Conservation (phyloP, 2,113 vertebrate genomes). For the Nicator chloris region DNA sequence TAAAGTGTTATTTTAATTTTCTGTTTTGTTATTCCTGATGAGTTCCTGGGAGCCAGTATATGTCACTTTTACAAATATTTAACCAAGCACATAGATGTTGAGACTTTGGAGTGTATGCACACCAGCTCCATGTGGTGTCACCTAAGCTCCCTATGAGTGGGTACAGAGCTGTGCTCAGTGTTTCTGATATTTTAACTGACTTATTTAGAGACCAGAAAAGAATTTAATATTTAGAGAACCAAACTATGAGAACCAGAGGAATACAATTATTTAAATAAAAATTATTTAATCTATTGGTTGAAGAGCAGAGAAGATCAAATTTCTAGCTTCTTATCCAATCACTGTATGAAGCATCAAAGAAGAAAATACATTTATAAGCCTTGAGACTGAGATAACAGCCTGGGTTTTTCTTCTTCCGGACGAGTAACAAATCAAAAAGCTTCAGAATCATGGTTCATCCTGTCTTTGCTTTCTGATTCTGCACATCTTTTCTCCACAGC, state of each 20-base stretch:
- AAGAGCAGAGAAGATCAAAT: background rate
- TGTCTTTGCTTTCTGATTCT: background rate
- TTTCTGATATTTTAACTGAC: background rate
- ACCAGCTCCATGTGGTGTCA: fast-evolving
- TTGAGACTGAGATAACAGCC: background rate
- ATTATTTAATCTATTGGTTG: background rate
- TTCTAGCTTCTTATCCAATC: background rate
- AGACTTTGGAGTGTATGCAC: background rate
- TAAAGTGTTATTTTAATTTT: background rate
- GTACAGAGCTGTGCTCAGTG: background rate
- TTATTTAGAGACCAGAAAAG: background rate
- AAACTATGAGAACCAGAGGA: background rate
- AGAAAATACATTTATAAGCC: background rate
- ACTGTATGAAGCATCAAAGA: background rate
- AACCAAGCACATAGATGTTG: background rate
- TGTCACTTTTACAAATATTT: background rate
- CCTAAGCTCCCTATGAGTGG: background rate
- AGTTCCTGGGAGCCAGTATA: background rate
- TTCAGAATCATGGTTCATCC: background rate
- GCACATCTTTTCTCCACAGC: background rate
- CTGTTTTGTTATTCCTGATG: background rate
- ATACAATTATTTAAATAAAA: background rate
- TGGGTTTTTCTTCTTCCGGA: background rate
- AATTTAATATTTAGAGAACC: background rate
- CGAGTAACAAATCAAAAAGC: background rate